These are phyloP conservation scores for Oncorhynchus masou DNA, from an alignment of 2,113 vertebrate genomes.

Conservation along the genomic window DNA sequence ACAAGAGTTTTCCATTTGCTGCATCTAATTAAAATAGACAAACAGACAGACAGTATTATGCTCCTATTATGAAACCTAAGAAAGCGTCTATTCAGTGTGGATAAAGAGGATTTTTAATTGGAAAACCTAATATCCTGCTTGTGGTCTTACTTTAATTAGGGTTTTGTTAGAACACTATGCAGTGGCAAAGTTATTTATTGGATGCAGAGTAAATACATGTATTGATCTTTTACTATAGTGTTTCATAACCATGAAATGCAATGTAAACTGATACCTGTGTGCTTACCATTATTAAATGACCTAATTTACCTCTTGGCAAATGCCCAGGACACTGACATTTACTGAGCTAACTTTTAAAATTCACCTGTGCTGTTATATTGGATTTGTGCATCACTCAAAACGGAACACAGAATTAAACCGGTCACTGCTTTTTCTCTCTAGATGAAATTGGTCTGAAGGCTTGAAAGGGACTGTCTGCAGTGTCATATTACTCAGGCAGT, in stretches of 20 bases:
- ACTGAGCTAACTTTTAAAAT: not conserved
- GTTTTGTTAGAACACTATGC: constrained; percentile 6
- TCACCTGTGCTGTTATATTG: constrained; percentile 2
- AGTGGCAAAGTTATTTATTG: not conserved
- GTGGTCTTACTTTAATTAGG: constrained; percentile 26
- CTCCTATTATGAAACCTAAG: not conserved
- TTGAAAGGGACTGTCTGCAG: constrained; percentile 26
- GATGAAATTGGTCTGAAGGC: constrained; percentile 33
- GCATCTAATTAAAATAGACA: constrained; percentile 1
- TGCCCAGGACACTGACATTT: not conserved
- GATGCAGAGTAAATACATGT: constrained; percentile 14
- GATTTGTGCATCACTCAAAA: constrained; percentile 34
- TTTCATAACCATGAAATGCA: not conserved
- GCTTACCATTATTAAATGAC: constrained; percentile 13
- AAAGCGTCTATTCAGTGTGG: not conserved
- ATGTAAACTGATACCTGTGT: not conserved
- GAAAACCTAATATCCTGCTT: constrained; percentile 1
- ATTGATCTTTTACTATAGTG: constrained; percentile 21
- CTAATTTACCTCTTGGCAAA: constrained; percentile 19
- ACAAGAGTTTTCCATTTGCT: not conserved
- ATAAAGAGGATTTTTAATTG: not conserved
- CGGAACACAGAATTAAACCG: constrained; percentile 32
- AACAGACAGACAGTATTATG: not conserved
- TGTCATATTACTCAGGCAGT: constrained; percentile 50
- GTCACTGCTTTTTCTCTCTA: constrained; percentile 30